Evolutionary conservation across 2,888 invertebrate genomes (phyloP), one percentile per base, ranked within the genome.

Genomic region (Thera obeliscata): DNA sequence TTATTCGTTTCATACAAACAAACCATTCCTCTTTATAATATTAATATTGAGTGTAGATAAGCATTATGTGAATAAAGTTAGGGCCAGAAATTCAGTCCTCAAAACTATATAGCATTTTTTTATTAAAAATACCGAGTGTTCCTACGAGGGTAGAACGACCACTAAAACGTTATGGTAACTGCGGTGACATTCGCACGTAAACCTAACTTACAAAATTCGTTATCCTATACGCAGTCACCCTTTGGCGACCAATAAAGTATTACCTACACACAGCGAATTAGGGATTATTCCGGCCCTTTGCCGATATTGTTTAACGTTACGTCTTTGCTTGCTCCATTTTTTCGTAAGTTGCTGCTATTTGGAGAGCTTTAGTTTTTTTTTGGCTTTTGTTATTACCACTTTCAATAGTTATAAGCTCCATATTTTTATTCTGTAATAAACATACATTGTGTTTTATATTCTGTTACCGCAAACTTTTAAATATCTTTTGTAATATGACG

Each of bases 121-220:
- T 87, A 88, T 87, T 88, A 89, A 92, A 91, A 91, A 89, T 87
- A 88, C 88, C 86, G 82, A 89, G 87, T 88, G 87, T 85, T 84
- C 86, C 85, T 85, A 90, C 89, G 87, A 91, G 89, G 89, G 87
- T 89, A 78, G 79, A 91, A 93, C 85, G 84, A 81, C 84, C 89
- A 89, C 87, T 92, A 89, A 92, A 93, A 91, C 77, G 89, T 92
- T 90, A 93, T 88, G 89, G 90, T 89, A 89, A 91, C 87, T 87
- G 90, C 87, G 88, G 90, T 87, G 90, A 90, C 90, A 89, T 87
- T 90, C 85, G 84, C 85, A 87, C 83, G 84, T 87, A 89, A 87
- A 87, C 86, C 88, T 87, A 88, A 90, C 91, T 90, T 90, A 91
- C 87, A 90, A 92, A 91, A 91, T 87, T 88, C 89, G 88, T 86